These are phyloP conservation scores for Pantala flavescens DNA, from an alignment of 1,140 invertebrate species.

Conservation along the genomic window DNA sequence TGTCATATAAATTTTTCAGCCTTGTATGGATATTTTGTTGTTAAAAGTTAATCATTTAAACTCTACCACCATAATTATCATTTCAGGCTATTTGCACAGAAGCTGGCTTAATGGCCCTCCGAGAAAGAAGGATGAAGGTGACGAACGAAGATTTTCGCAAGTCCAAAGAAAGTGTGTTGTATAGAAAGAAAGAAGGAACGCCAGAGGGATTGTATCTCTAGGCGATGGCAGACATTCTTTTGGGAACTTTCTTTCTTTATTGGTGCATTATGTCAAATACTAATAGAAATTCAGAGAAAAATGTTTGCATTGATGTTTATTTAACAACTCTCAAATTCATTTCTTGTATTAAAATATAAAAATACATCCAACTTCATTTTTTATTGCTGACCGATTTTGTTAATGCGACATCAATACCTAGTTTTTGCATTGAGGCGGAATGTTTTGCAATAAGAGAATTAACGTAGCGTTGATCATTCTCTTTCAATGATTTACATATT, in stretches of 20 bases:
- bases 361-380: too few relatives aligned
- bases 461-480: too few relatives aligned
- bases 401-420: too few relatives aligned
- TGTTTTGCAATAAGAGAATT: too few relatives aligned
- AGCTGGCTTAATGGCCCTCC: constrained; percentile 92
- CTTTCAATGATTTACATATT: too few relatives aligned
- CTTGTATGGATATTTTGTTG: too few relatives aligned
- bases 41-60: too few relatives aligned
- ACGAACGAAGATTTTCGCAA: constrained; percentile 99
- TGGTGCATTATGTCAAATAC: constrained; percentile 19
- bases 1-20: too few relatives aligned
- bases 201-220: constrained; percentile 98
- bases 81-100: constrained; percentile 97
- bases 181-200: constrained; percentile 98
- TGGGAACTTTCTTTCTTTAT: constrained; percentile 25
- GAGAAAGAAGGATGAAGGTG: constrained; percentile 98
- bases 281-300: constrained; percentile 15
- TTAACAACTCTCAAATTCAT: neutral
- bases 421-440: too few relatives aligned
- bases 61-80: too few relatives aligned
- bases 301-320: constrained; percentile 19
- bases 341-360: neutral
- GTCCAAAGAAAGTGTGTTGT: constrained; percentile 98
- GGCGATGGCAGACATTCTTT: constrained; percentile 31
- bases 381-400: too few relatives aligned